Conservation (phyloP, 2,797 vertebrate species). For the Fistularia commersonii region DNA sequence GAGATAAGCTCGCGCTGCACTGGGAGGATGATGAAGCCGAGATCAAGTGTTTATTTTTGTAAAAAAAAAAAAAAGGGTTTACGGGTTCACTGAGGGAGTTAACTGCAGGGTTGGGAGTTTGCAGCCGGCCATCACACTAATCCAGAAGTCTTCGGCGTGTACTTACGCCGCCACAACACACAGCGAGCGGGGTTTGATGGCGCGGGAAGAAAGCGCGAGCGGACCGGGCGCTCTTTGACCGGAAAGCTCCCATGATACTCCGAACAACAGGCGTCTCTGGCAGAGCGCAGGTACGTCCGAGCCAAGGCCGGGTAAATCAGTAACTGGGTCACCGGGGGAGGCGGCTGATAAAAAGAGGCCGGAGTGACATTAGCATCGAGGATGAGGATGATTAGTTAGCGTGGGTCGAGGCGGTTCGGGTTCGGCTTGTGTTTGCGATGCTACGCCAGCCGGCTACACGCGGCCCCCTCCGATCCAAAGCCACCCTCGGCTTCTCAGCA, state of each 20-base stretch:
- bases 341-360: slow-evolving; percentile 21
- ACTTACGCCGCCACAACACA: slow-evolving; percentile 9
- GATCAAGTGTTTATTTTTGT: slow-evolving; percentile 13
- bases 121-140: slow-evolving; percentile 54
- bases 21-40: too few species aligned
- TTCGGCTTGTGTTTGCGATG: too few species aligned
- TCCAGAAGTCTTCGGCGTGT: slow-evolving; percentile 32
- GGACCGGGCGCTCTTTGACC: slow-evolving; percentile 25
- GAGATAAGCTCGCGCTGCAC: too few species aligned
- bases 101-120: slow-evolving; percentile 49
- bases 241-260: slow-evolving; percentile 12
- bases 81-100: slow-evolving; percentile 48
- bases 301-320: slow-evolving; percentile 34
- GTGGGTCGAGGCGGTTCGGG: too few species aligned
- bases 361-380: too few species aligned
- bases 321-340: slow-evolving; percentile 12
- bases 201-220: slow-evolving; percentile 12
- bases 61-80: slow-evolving; percentile 20
- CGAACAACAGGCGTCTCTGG: background rate
- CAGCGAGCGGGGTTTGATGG: slow-evolving; percentile 19
- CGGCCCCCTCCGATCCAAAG: too few species aligned
- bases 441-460: too few species aligned
- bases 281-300: background rate
- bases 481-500: too few species aligned
- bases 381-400: too few species aligned